Percentiles rank a stretch among this genome's conserved stretches.
phyloP scores from a whole-genome alignment of 2,113 vertebrate genomes.

The Macrotis lagotis region DNA sequence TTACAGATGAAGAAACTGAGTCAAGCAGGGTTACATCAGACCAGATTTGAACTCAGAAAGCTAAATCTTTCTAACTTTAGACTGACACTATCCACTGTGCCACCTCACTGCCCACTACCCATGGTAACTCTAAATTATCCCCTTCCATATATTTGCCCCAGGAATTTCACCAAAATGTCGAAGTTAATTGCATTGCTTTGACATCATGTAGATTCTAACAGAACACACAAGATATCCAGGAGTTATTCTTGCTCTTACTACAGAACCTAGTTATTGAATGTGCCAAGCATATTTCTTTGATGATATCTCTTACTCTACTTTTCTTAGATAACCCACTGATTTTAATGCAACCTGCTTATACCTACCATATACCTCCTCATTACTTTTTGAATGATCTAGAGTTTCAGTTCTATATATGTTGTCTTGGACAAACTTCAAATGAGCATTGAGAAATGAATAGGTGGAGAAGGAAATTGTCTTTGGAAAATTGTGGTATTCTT shows the following conservation, averaged over 20 bases:
- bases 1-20: background rate
- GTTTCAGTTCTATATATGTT: background rate
- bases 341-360: background rate
- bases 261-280: background rate
- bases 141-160: background rate
- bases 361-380: background rate
- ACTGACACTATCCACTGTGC: background rate
- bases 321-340: background rate
- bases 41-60: background rate
- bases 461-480: background rate
- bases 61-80: background rate
- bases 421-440: background rate
- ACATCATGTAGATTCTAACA: background rate
- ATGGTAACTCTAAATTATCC: background rate
- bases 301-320: background rate
- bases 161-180: background rate
- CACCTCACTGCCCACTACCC: background rate
- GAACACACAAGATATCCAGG: background rate
- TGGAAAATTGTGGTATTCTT: background rate
- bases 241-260: background rate
- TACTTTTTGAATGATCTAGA: background rate
- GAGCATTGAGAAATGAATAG: background rate
- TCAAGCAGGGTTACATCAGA: background rate
- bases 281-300: background rate
- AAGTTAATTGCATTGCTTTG: background rate